Percentiles rank a stretch among this genome's conserved stretches.
Conservation (phyloP, 1,140 invertebrate species). For the Lithobius niger region DNA sequence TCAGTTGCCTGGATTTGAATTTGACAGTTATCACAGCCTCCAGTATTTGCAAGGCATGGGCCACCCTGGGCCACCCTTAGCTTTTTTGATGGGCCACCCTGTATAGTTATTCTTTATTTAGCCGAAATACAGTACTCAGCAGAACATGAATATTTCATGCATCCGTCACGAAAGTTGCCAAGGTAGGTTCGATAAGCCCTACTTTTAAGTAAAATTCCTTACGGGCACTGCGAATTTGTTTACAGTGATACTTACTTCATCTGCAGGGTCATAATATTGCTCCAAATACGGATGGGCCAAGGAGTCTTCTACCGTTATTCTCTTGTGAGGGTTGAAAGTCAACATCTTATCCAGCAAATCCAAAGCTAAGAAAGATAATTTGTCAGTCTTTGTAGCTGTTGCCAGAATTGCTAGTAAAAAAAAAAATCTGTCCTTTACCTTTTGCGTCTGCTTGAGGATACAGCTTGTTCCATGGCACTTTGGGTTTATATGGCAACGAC, state of each 20-base stretch:
- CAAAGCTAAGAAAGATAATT: constrained; percentile 44
- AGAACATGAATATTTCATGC: too few relatives aligned
- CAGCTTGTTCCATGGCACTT: constrained; percentile 84
- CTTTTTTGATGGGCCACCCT: too few relatives aligned
- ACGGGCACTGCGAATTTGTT: too few relatives aligned
- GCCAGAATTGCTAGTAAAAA: constrained; percentile 21
- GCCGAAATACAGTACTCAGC: too few relatives aligned
- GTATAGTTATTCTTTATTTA: too few relatives aligned
- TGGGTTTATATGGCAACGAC: constrained; percentile 91
- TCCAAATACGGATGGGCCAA: constrained; percentile 95
- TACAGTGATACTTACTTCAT: constrained; percentile 77
- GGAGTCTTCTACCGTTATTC: constrained; percentile 93
- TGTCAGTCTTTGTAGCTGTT: not conserved
- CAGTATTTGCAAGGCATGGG: too few relatives aligned
- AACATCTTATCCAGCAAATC: constrained; percentile 98
- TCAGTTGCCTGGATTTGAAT: too few relatives aligned
- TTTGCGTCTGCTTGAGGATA: constrained; percentile 88
- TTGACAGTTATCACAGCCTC: too few relatives aligned
- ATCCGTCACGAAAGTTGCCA: too few relatives aligned
- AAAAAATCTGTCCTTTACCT: constrained; percentile 25
- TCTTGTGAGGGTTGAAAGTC: constrained; percentile 95
- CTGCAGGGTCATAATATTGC: constrained; percentile 98
- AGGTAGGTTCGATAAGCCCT: too few relatives aligned
- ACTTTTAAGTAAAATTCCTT: too few relatives aligned
- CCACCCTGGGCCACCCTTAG: too few relatives aligned